Evolutionary conservation across 2,888 invertebrate species (phyloP), one percentile per base, ranked within the genome.

Genomic region (Mesorhabditis sp.): DNA sequence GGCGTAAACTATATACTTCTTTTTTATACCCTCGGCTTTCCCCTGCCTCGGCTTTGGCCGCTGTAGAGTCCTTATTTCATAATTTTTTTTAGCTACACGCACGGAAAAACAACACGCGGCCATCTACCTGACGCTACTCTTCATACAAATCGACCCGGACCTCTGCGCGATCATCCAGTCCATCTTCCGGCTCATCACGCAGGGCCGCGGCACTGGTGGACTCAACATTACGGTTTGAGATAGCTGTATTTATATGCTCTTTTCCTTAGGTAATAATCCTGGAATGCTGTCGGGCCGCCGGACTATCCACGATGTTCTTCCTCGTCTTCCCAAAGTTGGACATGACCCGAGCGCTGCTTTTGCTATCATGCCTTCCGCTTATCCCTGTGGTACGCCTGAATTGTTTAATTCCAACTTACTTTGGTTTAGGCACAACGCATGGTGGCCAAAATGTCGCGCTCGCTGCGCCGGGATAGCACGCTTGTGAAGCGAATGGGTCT

Each of bases 71-170:
- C 28, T 28, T n/a, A 45, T n/a, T 28, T 65, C 13, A 41, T 62
- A 68, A 43, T 43, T 5, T 67, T 13, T 65, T 68, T 72, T 71
- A 75, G 75, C 74, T 28, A 70, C 65, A 6, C 73, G 79, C 66
- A 75, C 68, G 6, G 76, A 76, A 2, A 72, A 67, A 10, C 76
- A 74, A 0, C 71, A 76, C 13, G 78, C 80, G 4, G 76, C 75
- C 6, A 70, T 79, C 42, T 76, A 75, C 63, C 69, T 77, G 0
- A 67, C 76, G 4, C 70, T 83, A 10, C 71, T 80, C 44, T 66
- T 82, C n/a, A 75, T 83, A 43, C 83, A 83, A 72, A 72, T 72
- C 58, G 67, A 79, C 7, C 83, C 83, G 4, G 83, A 83, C 67
- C 42, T 83, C 0, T 67, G 74, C 58, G 71, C 75, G 42, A 50